Evolutionary conservation across 2,797 vertebrate species (phyloP).

Genomic region (Myiothlypis coronata): DNA sequence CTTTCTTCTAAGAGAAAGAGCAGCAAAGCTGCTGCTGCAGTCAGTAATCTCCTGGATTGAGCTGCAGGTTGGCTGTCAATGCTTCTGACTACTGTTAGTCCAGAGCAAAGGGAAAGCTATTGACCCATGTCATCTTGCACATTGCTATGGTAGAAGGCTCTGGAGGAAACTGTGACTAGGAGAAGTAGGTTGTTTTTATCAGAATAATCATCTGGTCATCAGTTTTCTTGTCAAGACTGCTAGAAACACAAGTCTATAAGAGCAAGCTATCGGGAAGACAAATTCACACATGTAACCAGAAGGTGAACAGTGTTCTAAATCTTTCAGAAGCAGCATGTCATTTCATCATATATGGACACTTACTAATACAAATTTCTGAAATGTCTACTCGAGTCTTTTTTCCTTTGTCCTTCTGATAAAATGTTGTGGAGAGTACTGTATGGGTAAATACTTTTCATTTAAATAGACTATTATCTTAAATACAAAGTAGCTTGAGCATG

Average conservation of each 20-base stretch:
- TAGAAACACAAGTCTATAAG: neutral
- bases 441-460: neutral
- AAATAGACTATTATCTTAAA: neutral
- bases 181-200: neutral
- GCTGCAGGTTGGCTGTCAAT: neutral
- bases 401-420: neutral
- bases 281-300: neutral
- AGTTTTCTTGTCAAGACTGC: neutral
- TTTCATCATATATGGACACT: neutral
- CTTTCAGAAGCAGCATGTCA: fast-evolving
- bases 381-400: neutral
- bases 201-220: neutral
- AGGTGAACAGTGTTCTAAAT: neutral
- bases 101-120: neutral
- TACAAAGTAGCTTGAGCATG: neutral
- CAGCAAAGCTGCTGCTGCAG: neutral
- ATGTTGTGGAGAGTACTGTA: neutral
- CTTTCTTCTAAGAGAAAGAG: neutral
- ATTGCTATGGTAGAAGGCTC: neutral
- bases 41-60: neutral
- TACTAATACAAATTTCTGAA: neutral
- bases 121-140: neutral
- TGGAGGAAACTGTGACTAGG: neutral
- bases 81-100: neutral
- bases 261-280: neutral